These are phyloP conservation scores for Procambarus virginalis DNA, from an alignment of 1,140 invertebrate species.

Conservation along the genomic window DNA sequence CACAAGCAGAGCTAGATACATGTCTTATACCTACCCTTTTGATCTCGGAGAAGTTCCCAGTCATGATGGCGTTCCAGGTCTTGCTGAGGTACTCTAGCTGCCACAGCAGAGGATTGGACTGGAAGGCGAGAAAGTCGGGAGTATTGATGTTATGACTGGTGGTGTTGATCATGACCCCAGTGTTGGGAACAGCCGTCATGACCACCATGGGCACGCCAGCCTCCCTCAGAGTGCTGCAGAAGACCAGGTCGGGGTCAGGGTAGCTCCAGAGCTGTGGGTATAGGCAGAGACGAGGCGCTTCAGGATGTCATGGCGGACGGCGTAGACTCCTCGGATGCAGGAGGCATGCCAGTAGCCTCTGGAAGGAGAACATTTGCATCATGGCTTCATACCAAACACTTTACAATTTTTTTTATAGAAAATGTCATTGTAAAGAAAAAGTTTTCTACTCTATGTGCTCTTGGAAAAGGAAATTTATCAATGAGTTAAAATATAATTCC, in stretches of 20 bases:
- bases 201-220: slow-evolving; percentile 45
- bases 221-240: slow-evolving; percentile 37
- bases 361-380: not conserved
- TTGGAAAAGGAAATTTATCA: too few relatives aligned
- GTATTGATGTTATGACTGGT: not conserved
- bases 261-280: not conserved
- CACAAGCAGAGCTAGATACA: too few relatives aligned
- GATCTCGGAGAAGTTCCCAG: slow-evolving; percentile 7
- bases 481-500: too few relatives aligned
- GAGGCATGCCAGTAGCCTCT: slow-evolving; percentile 41
- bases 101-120: slow-evolving; percentile 30
- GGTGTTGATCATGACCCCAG: slow-evolving; percentile 9
- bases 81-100: not conserved
- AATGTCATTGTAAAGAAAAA: too few relatives aligned
- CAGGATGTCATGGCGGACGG: slow-evolving; percentile 2
- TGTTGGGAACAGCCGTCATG: slow-evolving; percentile 4
- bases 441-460: too few relatives aligned
- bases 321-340: slow-evolving; percentile 27
- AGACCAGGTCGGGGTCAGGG: slow-evolving; percentile 1
- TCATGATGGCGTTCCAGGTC: not conserved
- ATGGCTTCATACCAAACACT: too few relatives aligned
- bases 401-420: too few relatives aligned
- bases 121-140: not conserved
- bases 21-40: slow-evolving; percentile 11
- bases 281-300: slow-evolving; percentile 5